A percentile compares a stretch with the other conserved stretches of the same genome.
Evolutionary conservation across 2,797 vertebrate genomes (phyloP).

Genomic region (Squalus acanthias): DNA sequence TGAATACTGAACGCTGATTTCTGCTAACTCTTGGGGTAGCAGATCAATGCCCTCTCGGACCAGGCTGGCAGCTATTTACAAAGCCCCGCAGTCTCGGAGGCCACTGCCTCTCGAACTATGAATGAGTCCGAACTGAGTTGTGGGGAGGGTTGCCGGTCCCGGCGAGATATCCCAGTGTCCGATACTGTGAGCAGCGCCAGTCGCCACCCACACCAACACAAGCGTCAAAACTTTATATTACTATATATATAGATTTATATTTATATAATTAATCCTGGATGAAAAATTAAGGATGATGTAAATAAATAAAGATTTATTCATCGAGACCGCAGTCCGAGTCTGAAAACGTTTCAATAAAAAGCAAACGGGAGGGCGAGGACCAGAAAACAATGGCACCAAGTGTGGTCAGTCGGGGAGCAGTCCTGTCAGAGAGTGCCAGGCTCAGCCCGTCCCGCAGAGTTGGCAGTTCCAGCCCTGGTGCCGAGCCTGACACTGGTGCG

Average conservation of each 20-base stretch:
- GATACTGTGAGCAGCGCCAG: background rate
- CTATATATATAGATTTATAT: background rate
- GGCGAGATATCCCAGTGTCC: background rate
- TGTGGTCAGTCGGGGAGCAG: background rate
- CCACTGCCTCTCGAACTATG: too few species aligned
- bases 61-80: background rate
- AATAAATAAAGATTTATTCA: background rate
- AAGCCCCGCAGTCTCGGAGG: background rate
- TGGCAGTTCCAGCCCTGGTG: background rate
- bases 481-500: background rate
- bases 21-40: too few species aligned
- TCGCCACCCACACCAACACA: background rate
- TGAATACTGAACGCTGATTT: background rate
- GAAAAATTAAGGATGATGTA: background rate
- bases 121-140: background rate
- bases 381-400: background rate
- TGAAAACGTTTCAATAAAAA: background rate
- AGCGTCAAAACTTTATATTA: background rate
- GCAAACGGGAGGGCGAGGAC: too few species aligned
- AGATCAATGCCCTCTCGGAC: background rate
- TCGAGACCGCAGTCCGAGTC: background rate
- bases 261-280: slow-evolving; percentile 8
- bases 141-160: background rate
- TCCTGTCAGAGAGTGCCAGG: background rate
- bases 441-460: background rate